phyloP scores from a whole-genome alignment of 2,113 vertebrate species.

The Prunella himalayana region DNA sequence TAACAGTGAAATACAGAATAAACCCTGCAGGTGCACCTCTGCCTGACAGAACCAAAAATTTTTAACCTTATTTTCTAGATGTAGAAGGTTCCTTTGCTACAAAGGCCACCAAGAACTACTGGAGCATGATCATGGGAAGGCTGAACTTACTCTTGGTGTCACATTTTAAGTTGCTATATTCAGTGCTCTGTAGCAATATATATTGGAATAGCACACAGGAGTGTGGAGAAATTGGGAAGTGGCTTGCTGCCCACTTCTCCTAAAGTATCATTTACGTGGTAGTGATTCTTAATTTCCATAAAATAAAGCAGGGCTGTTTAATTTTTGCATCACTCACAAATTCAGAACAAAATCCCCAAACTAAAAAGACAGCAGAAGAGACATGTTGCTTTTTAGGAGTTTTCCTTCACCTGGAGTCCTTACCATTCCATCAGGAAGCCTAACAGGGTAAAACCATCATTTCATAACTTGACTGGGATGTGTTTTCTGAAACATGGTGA shows the following conservation, averaged over 20 bases:
- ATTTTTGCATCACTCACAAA: not conserved
- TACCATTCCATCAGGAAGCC: not conserved
- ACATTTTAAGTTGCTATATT: not conserved
- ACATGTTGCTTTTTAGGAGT: not conserved
- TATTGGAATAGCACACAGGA: not conserved
- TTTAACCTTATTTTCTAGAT: not conserved
- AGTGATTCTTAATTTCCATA: not conserved
- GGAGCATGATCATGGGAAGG: not conserved
- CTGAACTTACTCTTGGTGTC: not conserved
- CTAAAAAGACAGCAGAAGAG: not conserved
- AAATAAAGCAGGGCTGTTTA: not conserved
- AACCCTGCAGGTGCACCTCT: not conserved
- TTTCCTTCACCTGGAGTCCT: not conserved
- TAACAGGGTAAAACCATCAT: not conserved
- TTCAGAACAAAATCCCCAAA: not conserved
- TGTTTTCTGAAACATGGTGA: slow-evolving; percentile 16
- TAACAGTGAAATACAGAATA: not conserved
- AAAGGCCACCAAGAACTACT: not conserved
- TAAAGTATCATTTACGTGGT: not conserved
- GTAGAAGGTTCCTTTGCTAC: not conserved
- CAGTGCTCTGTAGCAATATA: not conserved
- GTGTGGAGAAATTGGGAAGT: not conserved
- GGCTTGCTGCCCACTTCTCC: not conserved
- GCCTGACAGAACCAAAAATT: not conserved
- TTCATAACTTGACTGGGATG: not conserved